A percentile compares a stretch with the other conserved stretches of the same genome.
Evolutionary conservation across 2,113 vertebrate genomes (phyloP).

Genomic region (Prunella fulvescens): DNA sequence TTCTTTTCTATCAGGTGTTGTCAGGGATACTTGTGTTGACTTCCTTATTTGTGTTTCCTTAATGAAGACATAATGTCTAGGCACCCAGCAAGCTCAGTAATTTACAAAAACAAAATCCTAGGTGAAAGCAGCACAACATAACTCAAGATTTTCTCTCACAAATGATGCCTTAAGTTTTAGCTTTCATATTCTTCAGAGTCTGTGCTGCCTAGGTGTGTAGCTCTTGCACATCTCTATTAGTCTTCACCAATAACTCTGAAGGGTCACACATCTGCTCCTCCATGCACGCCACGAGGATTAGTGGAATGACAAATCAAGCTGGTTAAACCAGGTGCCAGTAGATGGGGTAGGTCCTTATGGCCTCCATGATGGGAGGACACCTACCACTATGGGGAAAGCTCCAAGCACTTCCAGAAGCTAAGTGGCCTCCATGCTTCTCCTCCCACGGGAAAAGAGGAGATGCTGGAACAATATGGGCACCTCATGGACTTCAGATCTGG

Average conservation of each 20-base stretch:
- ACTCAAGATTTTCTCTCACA: not conserved
- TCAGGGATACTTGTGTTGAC: not conserved
- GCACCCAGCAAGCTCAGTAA: not conserved
- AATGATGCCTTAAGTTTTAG: not conserved
- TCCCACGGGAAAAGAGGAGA: not conserved
- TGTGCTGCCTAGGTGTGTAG: not conserved
- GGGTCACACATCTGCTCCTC: not conserved
- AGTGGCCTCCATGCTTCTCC: not conserved
- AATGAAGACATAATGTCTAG: not conserved
- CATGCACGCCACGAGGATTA: rapidly evolving
- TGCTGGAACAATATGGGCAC: not conserved
- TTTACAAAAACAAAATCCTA: not conserved
- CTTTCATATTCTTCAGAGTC: not conserved
- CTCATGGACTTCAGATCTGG: not conserved
- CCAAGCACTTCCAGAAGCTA: not conserved
- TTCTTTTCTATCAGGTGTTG: not conserved
- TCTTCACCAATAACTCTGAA: not conserved
- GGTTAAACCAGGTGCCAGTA: not conserved
- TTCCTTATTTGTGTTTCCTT: not conserved
- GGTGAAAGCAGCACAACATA: not conserved
- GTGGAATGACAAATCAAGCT: not conserved
- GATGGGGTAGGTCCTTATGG: not conserved
- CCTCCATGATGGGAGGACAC: rapidly evolving
- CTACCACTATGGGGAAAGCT: not conserved
- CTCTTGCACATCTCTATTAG: not conserved